A percentile compares a stretch with the other conserved stretches of the same genome.
Conservation (phyloP, 2,797 vertebrate genomes). For the Anguilla pacifica region DNA sequence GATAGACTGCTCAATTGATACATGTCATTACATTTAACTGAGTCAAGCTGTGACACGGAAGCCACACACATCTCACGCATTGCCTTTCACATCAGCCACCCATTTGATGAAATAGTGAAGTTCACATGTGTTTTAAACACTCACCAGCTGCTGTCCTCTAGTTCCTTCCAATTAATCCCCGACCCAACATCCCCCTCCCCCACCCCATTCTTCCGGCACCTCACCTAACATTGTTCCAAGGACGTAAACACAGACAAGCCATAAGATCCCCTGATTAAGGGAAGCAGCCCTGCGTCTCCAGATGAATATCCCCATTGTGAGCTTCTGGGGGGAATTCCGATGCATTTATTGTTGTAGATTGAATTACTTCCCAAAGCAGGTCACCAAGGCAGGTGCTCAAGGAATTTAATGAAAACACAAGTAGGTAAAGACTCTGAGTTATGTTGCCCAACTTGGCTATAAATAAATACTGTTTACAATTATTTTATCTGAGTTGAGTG, state of each 20-base stretch:
- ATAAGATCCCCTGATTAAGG: conserved; percentile 80
- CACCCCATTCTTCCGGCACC: conserved; percentile 54
- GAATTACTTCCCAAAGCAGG: conserved; percentile 58
- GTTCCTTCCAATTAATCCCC: neutral
- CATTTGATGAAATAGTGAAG: conserved; percentile 65
- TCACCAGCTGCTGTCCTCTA: conserved; percentile 64
- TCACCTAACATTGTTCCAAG: conserved; percentile 77
- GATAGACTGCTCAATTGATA: too few species aligned
- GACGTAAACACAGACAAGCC: conserved; percentile 83
- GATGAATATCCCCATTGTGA: conserved; percentile 80
- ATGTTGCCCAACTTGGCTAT: neutral
- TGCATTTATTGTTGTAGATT: conserved; percentile 56
- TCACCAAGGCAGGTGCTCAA: conserved; percentile 62
- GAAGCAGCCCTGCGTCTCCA: conserved; percentile 29
- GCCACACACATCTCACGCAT: too few species aligned
- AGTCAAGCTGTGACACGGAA: too few species aligned
- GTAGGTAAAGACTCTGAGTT: conserved; percentile 39
- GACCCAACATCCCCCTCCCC: neutral
- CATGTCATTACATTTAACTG: too few species aligned
- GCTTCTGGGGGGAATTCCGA: conserved; percentile 72
- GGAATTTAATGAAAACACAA: conserved; percentile 44
- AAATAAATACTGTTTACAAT: neutral
- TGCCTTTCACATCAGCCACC: too few species aligned
- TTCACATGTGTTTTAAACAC: conserved; percentile 71
- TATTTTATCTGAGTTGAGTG: neutral